phyloP scores from a whole-genome alignment of 2,888 invertebrate species.

The Drosophila neonasuta region DNA sequence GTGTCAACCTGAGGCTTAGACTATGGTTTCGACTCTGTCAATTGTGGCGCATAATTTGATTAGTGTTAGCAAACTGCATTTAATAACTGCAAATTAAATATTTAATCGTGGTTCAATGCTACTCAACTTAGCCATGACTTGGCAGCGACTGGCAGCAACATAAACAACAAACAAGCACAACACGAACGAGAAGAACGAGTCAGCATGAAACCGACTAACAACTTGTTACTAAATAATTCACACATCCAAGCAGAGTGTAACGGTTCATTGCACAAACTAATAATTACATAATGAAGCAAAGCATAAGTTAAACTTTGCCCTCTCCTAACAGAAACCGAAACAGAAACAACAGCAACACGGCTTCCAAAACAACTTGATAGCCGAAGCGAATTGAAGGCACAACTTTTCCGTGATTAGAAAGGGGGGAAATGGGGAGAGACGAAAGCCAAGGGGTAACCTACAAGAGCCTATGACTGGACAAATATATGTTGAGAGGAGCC shows the following conservation, averaged over 20 bases:
- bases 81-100: conserved; percentile 53
- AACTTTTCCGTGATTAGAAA: conserved; percentile 22
- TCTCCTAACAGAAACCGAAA: neutral
- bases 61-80: conserved; percentile 26
- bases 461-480: conserved; percentile 8
- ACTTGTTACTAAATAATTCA: conserved; percentile 65
- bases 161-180: conserved; percentile 32
- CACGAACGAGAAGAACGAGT: conserved; percentile 10
- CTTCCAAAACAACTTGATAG: conserved; percentile 17
- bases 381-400: conserved; percentile 13
- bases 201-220: conserved; percentile 6
- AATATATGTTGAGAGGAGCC: neutral
- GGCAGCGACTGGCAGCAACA: conserved; percentile 8
- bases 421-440: no score
- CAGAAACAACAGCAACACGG: neutral
- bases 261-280: conserved; percentile 73
- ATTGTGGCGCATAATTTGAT: conserved; percentile 36
- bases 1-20: conserved; percentile 8
- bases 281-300: conserved; percentile 72
- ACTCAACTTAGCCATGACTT: conserved; percentile 20
- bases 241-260: conserved; percentile 46
- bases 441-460: neutral
- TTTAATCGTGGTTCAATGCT: conserved; percentile 46
- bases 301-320: conserved; percentile 47
- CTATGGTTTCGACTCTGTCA: neutral